Conservation (phyloP, 1,140 invertebrate species). For the Pseudomyrmex cubaensis region DNA sequence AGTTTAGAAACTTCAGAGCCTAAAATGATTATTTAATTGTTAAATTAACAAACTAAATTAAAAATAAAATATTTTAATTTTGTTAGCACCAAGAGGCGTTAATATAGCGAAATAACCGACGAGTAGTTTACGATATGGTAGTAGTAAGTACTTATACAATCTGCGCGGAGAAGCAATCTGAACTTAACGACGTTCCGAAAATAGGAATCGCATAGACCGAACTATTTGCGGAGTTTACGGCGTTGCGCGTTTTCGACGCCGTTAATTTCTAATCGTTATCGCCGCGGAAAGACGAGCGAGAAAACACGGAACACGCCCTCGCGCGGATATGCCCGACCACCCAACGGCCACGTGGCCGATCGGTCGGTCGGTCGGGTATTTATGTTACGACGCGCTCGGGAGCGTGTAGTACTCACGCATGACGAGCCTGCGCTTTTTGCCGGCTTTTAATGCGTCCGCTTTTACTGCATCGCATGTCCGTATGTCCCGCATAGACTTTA, state of each 20-base stretch:
- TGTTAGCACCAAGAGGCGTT: not conserved
- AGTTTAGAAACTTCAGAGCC: no score
- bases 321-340: constrained; percentile 8
- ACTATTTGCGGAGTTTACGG: constrained; percentile 26
- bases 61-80: no score
- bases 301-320: not conserved
- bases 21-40: no score
- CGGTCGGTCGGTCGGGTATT: constrained; percentile 28
- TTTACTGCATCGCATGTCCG: constrained; percentile 22
- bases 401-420: constrained; percentile 22
- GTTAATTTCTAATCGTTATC: constrained; percentile 48
- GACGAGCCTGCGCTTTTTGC: constrained; percentile 44
- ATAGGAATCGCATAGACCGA: constrained; percentile 12
- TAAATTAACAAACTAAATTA: no score
- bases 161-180: not conserved
- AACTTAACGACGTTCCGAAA: constrained; percentile 15
- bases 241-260: not conserved
- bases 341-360: constrained; percentile 47
- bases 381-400: constrained; percentile 33
- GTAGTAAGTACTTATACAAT: not conserved
- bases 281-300: not conserved
- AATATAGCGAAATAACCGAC: not conserved
- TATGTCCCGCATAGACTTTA: constrained; percentile 6
- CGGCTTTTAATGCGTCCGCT: constrained; percentile 28
- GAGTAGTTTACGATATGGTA: no score